Evolutionary conservation across 1,140 invertebrate genomes (phyloP).

Genomic region (Cyclina sinensis): DNA sequence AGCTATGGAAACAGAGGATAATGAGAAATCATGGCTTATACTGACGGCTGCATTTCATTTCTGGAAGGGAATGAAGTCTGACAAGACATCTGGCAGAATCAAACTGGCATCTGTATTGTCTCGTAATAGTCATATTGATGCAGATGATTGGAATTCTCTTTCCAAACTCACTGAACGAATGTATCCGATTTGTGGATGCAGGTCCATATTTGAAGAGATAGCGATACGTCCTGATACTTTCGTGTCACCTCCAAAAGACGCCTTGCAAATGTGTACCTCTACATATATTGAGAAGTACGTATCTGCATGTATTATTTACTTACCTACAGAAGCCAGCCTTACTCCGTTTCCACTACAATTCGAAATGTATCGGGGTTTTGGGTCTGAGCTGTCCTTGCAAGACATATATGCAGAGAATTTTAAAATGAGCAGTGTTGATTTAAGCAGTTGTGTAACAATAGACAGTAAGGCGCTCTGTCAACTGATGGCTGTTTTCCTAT

Average conservation of each 20-base stretch:
- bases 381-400: neutral
- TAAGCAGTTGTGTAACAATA: neutral
- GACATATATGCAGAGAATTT: neutral
- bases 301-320: constrained; percentile 1
- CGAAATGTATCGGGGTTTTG: neutral
- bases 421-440: neutral
- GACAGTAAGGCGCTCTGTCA: neutral
- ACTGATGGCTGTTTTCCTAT: neutral
- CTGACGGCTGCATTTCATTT: neutral
- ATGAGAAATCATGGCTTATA: neutral
- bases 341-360: neutral
- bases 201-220: neutral
- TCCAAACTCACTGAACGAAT: neutral
- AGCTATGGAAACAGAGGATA: no score
- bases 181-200: neutral
- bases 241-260: neutral
- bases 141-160: neutral
- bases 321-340: neutral
- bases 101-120: neutral
- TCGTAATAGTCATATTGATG: neutral
- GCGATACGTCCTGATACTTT: neutral
- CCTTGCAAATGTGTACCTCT: neutral
- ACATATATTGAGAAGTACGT: neutral
- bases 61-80: neutral
- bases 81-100: neutral